Base-by-base conservation (phyloP, 2,113 vertebrate genomes). In the Siniperca chuatsi region DNA sequence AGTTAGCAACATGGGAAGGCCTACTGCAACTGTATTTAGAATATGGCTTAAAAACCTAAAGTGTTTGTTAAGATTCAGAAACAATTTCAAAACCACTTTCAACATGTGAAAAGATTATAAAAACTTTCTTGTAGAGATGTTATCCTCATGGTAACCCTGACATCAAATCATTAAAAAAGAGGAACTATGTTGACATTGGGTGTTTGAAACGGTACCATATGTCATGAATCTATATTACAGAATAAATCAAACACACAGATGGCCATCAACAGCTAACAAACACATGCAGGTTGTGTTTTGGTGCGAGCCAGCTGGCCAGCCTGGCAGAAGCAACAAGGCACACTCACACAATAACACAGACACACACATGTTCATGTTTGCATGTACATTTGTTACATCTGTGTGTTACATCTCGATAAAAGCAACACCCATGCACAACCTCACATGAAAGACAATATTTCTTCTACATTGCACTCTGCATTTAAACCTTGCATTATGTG, bases 241-340 rank as follows among this genome's bases (percentile, higher is more conserved):
- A 85, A 87, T 55, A 83, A 90, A 90, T 90, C 89, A 93, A 85
- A 91, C 76, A 69, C 75, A 70, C 88, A 95, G 92, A 92, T 93
- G 90, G 91, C 77, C 61, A 61, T 84, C 81, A 86, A 75, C 87
- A 81, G 89, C 84, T 89, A 80, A 92, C 89, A 91, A 89, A 91
- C 85, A 92, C 89, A 87, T 87, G 94, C 87, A 70, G 82, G 92
- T 97, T 97, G 97, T 97, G 96, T 97, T 96, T 95, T 92, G 66
- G 61, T 91, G 95, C 58, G 70, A 90, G 78, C 90, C 93, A 94
- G 89, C 92, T 92, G 92, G 86, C 86, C 79, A 15, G 55, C 50
- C 79, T 90, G 93, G 94, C 94, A 96, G 91, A 95, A 92, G 93
- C 85, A 82, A 89, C 93, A 89, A 86, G 90, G 74, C 83, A 70